Evolutionary conservation across 1,140 invertebrate species (phyloP).

Genomic region (Tetraneura akinire): DNA sequence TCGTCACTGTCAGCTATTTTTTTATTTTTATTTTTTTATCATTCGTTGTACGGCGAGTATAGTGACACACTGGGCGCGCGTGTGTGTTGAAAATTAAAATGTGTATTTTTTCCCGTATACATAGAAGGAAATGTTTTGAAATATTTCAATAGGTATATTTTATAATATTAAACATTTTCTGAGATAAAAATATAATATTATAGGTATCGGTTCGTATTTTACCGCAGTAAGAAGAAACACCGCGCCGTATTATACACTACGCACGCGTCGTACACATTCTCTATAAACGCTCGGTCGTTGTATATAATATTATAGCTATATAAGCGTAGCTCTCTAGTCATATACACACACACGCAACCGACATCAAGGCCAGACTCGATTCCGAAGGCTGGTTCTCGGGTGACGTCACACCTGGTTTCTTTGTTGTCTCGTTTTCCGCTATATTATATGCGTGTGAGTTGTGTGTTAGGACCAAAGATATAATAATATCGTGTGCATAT

Average conservation of each 20-base stretch:
- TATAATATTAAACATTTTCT: neutral
- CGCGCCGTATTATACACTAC: neutral
- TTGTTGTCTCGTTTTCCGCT: slow-evolving; percentile 51
- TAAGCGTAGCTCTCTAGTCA: slow-evolving; percentile 23
- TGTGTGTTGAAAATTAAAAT: neutral
- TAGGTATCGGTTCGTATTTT: too few relatives aligned
- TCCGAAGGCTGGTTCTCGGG: slow-evolving; percentile 35
- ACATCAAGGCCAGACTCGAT: slow-evolving; percentile 25
- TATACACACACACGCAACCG: neutral
- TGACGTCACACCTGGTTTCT: slow-evolving; percentile 51
- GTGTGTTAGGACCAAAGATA: slow-evolving; percentile 15
- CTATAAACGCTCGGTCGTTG: neutral
- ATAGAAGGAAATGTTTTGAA: neutral
- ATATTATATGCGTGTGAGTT: slow-evolving; percentile 1
- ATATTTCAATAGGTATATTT: neutral
- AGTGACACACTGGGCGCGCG: neutral
- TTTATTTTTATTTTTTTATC: too few relatives aligned
- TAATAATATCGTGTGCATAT: slow-evolving; percentile 8
- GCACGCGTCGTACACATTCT: neutral
- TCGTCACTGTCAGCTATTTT: neutral
- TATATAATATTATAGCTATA: too few relatives aligned
- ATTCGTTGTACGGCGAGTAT: neutral
- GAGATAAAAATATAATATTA: too few relatives aligned
- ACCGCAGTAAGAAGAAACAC: neutral
- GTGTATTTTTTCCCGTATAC: neutral